Percentiles rank a stretch among this genome's conserved stretches.
These are phyloP conservation scores for Phalacrocorax carbo DNA, from an alignment of 2,113 vertebrate genomes.

Conservation along the genomic window DNA sequence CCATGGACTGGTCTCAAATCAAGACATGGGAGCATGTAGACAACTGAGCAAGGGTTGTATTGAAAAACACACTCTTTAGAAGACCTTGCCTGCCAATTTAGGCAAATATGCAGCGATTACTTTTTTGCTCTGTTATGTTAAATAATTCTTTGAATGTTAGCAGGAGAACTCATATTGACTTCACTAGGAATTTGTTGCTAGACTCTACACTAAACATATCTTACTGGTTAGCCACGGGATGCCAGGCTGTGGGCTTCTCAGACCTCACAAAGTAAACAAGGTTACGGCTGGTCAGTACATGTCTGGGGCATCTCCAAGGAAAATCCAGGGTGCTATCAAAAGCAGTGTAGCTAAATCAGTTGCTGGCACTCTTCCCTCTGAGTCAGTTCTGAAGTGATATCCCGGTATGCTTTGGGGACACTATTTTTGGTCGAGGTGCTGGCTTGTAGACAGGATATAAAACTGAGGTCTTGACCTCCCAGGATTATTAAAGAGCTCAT, in stretches of 20 bases:
- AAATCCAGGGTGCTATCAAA: conserved; percentile 66
- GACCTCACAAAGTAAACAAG: conserved; percentile 60
- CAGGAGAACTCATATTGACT: not conserved
- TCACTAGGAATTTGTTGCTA: conserved; percentile 16
- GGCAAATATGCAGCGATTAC: not conserved
- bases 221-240: not conserved
- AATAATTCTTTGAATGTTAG: conserved; percentile 27
- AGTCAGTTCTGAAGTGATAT: conserved; percentile 64
- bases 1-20: not conserved
- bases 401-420: conserved; percentile 56
- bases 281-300: conserved; percentile 57
- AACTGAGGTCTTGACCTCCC: conserved; percentile 47
- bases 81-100: conserved; percentile 2
- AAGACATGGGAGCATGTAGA: not conserved
- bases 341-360: conserved; percentile 55
- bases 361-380: conserved; percentile 55
- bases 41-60: not conserved
- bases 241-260: conserved; percentile 52
- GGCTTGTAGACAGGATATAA: conserved; percentile 59
- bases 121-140: conserved; percentile 5
- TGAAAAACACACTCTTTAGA: not conserved
- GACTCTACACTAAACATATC: conserved; percentile 32
- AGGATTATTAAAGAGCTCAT: conserved; percentile 48
- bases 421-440: conserved; percentile 63
- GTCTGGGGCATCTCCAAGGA: conserved; percentile 69